Conservation (phyloP, 2,888 invertebrate species). For the Tillus elongatus region DNA sequence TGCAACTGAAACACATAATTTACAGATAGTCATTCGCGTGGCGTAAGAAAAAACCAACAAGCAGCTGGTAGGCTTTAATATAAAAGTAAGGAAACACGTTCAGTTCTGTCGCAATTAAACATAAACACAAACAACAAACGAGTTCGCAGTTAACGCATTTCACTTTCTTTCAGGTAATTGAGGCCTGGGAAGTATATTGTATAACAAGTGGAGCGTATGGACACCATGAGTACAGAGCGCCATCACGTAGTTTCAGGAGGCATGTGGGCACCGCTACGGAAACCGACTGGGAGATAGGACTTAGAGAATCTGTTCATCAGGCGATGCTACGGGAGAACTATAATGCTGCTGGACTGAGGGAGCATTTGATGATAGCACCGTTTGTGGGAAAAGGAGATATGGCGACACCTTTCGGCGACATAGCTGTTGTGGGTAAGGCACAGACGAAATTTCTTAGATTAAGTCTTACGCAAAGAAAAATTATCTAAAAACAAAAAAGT, state of each 20-base stretch:
- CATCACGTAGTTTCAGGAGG: background rate
- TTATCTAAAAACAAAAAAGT: too few relatives aligned
- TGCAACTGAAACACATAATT: too few relatives aligned
- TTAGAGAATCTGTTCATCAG: slow-evolving; percentile 58
- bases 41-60: too few relatives aligned
- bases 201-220: slow-evolving; percentile 25
- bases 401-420: slow-evolving; percentile 52
- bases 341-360: slow-evolving; percentile 42
- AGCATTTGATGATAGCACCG: slow-evolving; percentile 30
- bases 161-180: slow-evolving; percentile 24
- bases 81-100: too few relatives aligned
- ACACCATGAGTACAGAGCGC: too few relatives aligned
- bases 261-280: slow-evolving; percentile 18
- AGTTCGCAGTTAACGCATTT: too few relatives aligned
- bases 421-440: slow-evolving; percentile 36
- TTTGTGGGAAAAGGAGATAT: slow-evolving; percentile 34
- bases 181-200: slow-evolving; percentile 19
- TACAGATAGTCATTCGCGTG: too few relatives aligned
- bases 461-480: too few relatives aligned
- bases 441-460: too few relatives aligned
- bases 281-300: slow-evolving; percentile 54
- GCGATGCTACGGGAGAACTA: slow-evolving; percentile 52
- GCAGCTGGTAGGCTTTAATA: too few relatives aligned
- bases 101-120: too few relatives aligned
- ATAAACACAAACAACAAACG: too few relatives aligned